Base-by-base conservation (phyloP, 2,113 vertebrate species). In the Halcyon senegalensis region DNA sequence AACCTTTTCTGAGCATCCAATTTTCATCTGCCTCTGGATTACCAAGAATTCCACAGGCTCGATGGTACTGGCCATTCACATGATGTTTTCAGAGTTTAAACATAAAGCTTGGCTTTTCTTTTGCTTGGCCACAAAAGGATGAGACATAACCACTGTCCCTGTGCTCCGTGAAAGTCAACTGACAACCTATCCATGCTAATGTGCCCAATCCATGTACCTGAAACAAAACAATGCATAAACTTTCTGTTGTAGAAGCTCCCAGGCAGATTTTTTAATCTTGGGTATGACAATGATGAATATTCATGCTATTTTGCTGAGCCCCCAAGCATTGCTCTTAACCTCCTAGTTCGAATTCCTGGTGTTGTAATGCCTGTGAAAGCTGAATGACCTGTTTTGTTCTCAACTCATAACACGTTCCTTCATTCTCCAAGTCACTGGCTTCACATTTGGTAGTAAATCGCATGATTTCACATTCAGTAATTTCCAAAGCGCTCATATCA, bases 391-490 rank as follows among this genome's bases (percentile, higher is more conserved):
- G 7, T 24, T 67, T 84, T 66, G 10, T 84, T 87, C 46, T 68
- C 16, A 46, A 25, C 25, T 87, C 35, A n/a, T 16, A 82, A 37
- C 4, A 0, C 0, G 0, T 51, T 73, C 16, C 16, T 48, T 1
- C 7, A 16, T 72, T 66, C 25, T 82, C 28, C 84, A 19, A 59
- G 55, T 53, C 43, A 43, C 27, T 24, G 28, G 18, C 31, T 41
- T 33, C 33, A 31, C 25, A 18, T 72, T 75, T 51, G n/a, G 51
- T 51, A 55, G n/a, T 46, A 82, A 87, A 87, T 16, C 5, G 12
- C 27, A 25, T 66, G 28, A 68, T 51, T 92, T 72, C 24, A 16
- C 5, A 14, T 55, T 33, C 93, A 90, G 66, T 48, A 6, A 55
- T 84, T 87, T 91, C 46, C 25, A 33, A 18, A 76, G 16, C 39